Conservation (phyloP, 2,797 vertebrate species). For the Tarsius wallacei region DNA sequence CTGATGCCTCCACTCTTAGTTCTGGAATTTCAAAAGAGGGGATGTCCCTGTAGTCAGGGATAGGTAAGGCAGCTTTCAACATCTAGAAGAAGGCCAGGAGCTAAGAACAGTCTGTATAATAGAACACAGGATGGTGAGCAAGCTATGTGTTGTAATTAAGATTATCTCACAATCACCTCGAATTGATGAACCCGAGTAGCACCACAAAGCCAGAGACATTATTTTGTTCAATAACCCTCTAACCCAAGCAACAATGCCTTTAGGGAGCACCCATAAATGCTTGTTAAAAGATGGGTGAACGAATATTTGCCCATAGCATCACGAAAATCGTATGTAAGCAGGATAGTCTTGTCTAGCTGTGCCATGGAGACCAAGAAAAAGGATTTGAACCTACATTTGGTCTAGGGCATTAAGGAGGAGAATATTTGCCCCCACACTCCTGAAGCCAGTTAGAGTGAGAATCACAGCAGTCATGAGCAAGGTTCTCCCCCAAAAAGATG, state of each 20-base stretch:
- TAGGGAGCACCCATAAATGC: not conserved
- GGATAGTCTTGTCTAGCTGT: not conserved
- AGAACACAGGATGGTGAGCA: not conserved
- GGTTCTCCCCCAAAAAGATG: not conserved
- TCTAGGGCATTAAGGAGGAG: not conserved
- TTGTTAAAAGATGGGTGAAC: not conserved
- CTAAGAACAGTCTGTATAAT: not conserved
- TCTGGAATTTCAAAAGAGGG: not conserved
- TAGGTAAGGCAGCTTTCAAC: not conserved
- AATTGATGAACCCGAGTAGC: not conserved
- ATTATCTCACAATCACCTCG: not conserved
- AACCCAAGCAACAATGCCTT: not conserved
- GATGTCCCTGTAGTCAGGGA: not conserved
- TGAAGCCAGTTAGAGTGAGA: not conserved
- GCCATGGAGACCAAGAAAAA: not conserved
- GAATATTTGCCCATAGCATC: not conserved
- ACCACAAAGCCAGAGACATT: not conserved
- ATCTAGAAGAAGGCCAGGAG: not conserved
- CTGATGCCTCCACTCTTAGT: too few species aligned
- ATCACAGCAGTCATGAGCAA: not conserved
- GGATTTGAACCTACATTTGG: not conserved
- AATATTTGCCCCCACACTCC: not conserved
- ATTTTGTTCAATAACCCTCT: not conserved
- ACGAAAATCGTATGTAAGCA: not conserved
- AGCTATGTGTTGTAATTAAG: not conserved